Evolutionary conservation across 2,797 vertebrate genomes (phyloP), one percentile per base, ranked within the genome.

Genomic region (Astyanax mexicanus): DNA sequence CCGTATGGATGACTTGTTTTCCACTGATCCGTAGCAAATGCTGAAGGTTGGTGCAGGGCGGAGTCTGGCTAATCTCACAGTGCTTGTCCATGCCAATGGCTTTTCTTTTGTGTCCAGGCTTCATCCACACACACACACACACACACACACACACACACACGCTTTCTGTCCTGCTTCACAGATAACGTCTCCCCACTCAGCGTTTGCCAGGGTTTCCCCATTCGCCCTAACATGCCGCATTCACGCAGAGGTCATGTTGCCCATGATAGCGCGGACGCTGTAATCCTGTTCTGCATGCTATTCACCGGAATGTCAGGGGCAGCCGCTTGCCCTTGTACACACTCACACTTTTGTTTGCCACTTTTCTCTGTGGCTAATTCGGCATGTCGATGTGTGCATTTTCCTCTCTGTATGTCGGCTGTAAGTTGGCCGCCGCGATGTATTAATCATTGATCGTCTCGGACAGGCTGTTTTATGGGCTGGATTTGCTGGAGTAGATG

Each of bases 61-160:
- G 84, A 85, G 85, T 84, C 21, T 86, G 85, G 8, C 62, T 89
- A 88, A 91, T 91, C 88, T 89, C 83, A 0, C 58, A 80, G 73
- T 79, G 72, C 25, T 12, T 67, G 44, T 21, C 15, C n/a, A 12
- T 84, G 88, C 87, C 90, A 87, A 70, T 51, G 37, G 85, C 83
- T 90, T 90, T 90, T 77, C 86, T 78, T 83, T 78, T 78, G 83
- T 88, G 81, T 82, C 81, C 84, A 55, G 79, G 76, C 27, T 35
- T 57, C 84, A 89, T 86, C 87, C 83, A 83, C 81, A 79, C 84
- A 84, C 86, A 0, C 76, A 78, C 79, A 79, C 75, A 80, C 76
- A 77, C 72, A 66, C 79, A 69, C 78, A 76, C 81, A 75, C 80
- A 76, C 54, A 82, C 75, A 77, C 72, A 68, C 79, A 69, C 77